phyloP scores from a whole-genome alignment of 2,888 invertebrate species.

The Clepsis dumicolana region DNA sequence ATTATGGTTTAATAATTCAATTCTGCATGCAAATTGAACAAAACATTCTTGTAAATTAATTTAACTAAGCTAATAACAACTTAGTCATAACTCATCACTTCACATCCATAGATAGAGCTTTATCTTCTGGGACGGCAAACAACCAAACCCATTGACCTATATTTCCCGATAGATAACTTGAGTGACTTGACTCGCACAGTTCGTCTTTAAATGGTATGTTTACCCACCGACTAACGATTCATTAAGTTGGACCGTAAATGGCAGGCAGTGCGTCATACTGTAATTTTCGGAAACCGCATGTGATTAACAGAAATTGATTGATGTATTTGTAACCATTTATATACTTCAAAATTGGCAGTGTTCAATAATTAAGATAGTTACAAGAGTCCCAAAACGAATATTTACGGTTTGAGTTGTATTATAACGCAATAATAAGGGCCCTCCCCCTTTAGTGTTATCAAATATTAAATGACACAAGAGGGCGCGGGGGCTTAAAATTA shows the following conservation, averaged over 20 bases:
- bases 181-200: slow-evolving; percentile 15
- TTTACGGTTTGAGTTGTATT: no score
- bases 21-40: not conserved
- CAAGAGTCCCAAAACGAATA: no score
- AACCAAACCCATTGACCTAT: slow-evolving; percentile 34
- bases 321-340: not conserved
- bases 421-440: no score
- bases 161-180: slow-evolving; percentile 25
- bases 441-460: no score
- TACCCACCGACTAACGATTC: not conserved
- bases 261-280: not conserved
- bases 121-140: slow-evolving; percentile 24
- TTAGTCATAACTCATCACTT: slow-evolving; percentile 6
- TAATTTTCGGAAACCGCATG: not conserved
- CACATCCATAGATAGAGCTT: slow-evolving; percentile 6
- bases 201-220: slow-evolving; percentile 12
- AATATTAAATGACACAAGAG: not conserved
- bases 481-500: not conserved
- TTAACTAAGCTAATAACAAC: not conserved
- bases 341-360: not conserved
- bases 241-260: not conserved
- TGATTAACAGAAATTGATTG: not conserved
- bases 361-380: not conserved
- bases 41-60: not conserved
- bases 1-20: not conserved